Evolutionary conservation across 2,888 invertebrate species (phyloP), one percentile per base, ranked within the genome.

Genomic region (Folsomia candida): DNA sequence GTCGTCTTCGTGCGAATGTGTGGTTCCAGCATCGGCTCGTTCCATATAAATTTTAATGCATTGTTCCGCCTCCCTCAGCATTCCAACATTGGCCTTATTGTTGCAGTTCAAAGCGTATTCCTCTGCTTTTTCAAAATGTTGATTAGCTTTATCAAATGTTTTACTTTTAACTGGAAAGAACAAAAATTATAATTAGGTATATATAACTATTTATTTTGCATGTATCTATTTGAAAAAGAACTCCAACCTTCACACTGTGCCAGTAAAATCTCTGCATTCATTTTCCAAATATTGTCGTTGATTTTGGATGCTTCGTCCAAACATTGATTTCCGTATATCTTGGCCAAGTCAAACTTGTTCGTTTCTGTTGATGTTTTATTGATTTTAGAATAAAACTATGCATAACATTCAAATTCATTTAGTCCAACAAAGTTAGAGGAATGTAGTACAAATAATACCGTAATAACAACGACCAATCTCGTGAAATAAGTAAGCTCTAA

Each of bases 401-500:
- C 11, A 11, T 14, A 14, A 37, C 37, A 37, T 37, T 28, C 37
- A 37, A 37, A 37, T 37, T 4, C 24, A 37, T 37, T 37, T 37
- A n/a, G n/a, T n/a, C n/a, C n/a, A n/a, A n/a, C n/a, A n/a, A n/a
- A n/a, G n/a, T n/a, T 59, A 9, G 18, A 59, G 18, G 3, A 60
- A 60, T 37, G 4, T 37, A 61, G 37, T 28, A 20, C 11, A 51
- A n/a, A 4, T 25, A 24, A 24, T 70, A 78, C 78, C 84, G 69
- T 84, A 77, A 76, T 84, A 82, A 75, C 85, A 85, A 29, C 84
- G 80, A 18, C 84, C 84, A 57, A 85, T 83, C 78, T 85, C 84
- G 76, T 85, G 84, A 75, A 81, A 82, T n/a, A 84, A 76, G 83
- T 85, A 85, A 1, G 84, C 82, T 58, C 81, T n/a, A n/a, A n/a